A percentile compares a stretch with the other conserved stretches of the same genome.
Conservation (phyloP, 2,888 invertebrate genomes). For the Dorcus hopei region DNA sequence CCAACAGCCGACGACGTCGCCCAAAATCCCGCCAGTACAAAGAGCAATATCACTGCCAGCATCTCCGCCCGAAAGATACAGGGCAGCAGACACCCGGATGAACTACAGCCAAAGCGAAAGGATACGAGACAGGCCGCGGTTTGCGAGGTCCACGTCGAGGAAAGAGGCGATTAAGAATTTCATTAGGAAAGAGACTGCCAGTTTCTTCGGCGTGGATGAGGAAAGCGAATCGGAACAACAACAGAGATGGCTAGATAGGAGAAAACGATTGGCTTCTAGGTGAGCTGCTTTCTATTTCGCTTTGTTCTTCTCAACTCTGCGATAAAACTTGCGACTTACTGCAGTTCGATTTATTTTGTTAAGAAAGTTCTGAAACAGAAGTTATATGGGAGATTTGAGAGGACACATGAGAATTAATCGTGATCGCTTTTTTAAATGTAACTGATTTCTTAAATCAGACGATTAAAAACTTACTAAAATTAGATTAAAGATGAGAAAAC, state of each 20-base stretch:
- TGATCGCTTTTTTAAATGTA: no score
- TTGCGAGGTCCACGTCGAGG: constrained; percentile 47
- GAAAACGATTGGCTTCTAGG: constrained; percentile 74
- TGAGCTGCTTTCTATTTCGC: constrained; percentile 37
- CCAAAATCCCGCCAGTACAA: constrained; percentile 30
- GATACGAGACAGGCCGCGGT: constrained; percentile 40
- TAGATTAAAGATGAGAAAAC: no score
- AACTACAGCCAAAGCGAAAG: constrained; percentile 47
- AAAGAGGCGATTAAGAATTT: constrained; percentile 58
- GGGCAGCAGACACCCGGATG: constrained; percentile 24
- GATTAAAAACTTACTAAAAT: no score
- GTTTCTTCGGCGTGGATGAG: constrained; percentile 82
- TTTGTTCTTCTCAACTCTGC: constrained; percentile 1
- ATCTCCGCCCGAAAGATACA: constrained; percentile 28
- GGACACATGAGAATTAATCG: no score
- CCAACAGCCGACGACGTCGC: constrained; percentile 9
- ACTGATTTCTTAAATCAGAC: no score
- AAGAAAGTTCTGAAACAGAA: no score
- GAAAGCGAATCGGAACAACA: constrained; percentile 71
- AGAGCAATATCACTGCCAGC: constrained; percentile 32
- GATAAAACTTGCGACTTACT: not conserved
- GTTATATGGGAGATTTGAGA: no score
- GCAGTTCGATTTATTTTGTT: no score
- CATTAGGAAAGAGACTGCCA: constrained; percentile 76
- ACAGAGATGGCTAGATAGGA: constrained; percentile 75